Evolutionary conservation across 92 coral and sea anemone species (phyloP), one percentile per base, ranked within the genome.

Genomic region (Phymanthus crucifer): DNA sequence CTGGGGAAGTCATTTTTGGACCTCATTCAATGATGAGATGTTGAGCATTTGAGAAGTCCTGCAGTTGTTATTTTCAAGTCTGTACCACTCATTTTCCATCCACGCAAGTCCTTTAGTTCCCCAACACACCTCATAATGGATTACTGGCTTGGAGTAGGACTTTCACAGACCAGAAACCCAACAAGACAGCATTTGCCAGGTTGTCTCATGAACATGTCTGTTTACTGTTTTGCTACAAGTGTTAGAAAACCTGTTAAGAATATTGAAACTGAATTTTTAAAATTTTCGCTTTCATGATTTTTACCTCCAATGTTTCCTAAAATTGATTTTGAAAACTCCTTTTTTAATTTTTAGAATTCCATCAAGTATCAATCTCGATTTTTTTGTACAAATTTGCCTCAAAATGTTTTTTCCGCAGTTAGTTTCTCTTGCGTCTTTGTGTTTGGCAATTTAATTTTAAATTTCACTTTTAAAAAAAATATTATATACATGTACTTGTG

Each of bases 101-200:
- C 14, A 29, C 84, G 56, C 84, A 70, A 54, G 76, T 71, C 76
- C 84, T 70, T 37, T 43, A 70, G 57, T 66, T 40, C 36, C 40
- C 35, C 14, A 82, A 34, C 46, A 26, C 66, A 38, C 47, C 27
- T 19, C 26, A 82, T 37, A 67, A 82, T 82, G 86, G 86, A 82
- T 70, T 82, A 82, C 78, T 82, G 86, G 86, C 74, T 82, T 23
- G 74, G 66, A 35, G 74, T 80, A 29, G 84, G 84, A 24, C 71
- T 82, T 6, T 82, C 86, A 65, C 86, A 82, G 34, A 35, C 79
- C 32, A 82, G 86, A 72, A 73, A 73, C 23, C 86, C 79, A 10
- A 40, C 74, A 1, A 27, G 86, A 45, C 86, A 71, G 32, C 86
- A 82, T 43, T 32, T 82, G 46, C 86, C 86, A 82, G 86, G 86